Percentiles rank a stretch among this genome's conserved stretches.
Evolutionary conservation across 2,113 vertebrate species (phyloP).

Genomic region (Craseonycteris thonglongyai): DNA sequence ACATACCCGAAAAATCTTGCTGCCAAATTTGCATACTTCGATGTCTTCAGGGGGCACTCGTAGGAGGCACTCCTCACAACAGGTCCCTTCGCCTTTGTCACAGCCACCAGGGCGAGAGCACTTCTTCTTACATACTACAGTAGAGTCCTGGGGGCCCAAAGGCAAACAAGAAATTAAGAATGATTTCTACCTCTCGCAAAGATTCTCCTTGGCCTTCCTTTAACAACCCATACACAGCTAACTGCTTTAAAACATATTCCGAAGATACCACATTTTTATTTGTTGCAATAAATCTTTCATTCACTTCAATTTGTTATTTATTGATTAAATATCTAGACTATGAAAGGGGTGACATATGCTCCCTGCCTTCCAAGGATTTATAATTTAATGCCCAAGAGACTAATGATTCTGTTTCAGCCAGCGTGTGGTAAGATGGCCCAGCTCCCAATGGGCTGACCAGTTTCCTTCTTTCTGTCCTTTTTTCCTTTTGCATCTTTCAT

Average conservation of each 20-base stretch:
- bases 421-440: not conserved
- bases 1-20: conserved; percentile 93
- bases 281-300: not conserved
- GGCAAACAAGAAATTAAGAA: not conserved
- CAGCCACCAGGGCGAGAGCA: conserved; percentile 87
- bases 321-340: not conserved
- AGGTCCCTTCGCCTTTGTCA: conserved; percentile 73
- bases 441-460: accelerated
- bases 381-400: not conserved
- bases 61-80: conserved; percentile 91
- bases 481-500: not conserved
- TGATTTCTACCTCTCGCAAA: not conserved
- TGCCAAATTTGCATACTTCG: conserved; percentile 92
- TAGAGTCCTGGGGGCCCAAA: conserved; percentile 87
- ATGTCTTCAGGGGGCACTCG: conserved; percentile 86
- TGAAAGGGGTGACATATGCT: not conserved
- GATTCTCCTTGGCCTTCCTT: not conserved
- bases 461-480: not conserved
- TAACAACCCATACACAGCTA: no score
- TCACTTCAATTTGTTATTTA: not conserved
- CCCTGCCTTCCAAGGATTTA: not conserved
- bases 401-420: not conserved
- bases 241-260: not conserved
- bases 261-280: not conserved
- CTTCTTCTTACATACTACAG: conserved; percentile 89